These are phyloP conservation scores for Pteromalus puparum DNA, from an alignment of 1,140 invertebrate genomes.

Conservation along the genomic window DNA sequence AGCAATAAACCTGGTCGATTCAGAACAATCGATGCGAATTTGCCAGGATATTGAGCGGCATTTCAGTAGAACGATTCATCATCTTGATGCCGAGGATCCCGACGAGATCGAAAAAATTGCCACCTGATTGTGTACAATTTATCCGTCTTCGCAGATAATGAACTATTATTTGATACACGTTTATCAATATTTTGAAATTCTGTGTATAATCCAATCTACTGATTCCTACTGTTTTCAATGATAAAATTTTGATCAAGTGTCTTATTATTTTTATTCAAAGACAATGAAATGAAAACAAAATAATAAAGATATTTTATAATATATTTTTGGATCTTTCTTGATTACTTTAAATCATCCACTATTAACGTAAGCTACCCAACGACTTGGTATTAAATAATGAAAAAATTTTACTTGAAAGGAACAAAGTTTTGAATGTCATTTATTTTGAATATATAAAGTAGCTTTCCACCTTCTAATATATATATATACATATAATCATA, in stretches of 20 bases:
- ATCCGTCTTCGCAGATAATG: neutral
- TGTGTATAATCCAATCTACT: too few species aligned
- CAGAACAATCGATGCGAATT: constrained; percentile 81
- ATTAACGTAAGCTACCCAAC: neutral
- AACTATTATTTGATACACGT: neutral
- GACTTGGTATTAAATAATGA: neutral
- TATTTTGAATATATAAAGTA: neutral
- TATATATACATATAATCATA: neutral
- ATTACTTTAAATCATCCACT: neutral
- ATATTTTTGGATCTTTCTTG: neutral
- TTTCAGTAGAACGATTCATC: constrained; percentile 90
- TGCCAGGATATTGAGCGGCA: constrained; percentile 91
- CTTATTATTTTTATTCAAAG: neutral
- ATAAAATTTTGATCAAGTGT: neutral
- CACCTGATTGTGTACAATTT: constrained; percentile 66
- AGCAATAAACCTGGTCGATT: constrained; percentile 95
- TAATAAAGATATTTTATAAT: neutral
- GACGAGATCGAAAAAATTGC: constrained; percentile 95
- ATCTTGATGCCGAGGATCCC: constrained; percentile 90
- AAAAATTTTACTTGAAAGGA: neutral
- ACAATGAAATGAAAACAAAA: neutral
- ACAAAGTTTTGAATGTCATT: neutral
- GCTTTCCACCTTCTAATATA: neutral
- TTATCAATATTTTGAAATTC: neutral
- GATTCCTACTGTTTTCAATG: too few species aligned